phyloP scores from a whole-genome alignment of 2,797 vertebrate species.

The Eulemur rubriventer region DNA sequence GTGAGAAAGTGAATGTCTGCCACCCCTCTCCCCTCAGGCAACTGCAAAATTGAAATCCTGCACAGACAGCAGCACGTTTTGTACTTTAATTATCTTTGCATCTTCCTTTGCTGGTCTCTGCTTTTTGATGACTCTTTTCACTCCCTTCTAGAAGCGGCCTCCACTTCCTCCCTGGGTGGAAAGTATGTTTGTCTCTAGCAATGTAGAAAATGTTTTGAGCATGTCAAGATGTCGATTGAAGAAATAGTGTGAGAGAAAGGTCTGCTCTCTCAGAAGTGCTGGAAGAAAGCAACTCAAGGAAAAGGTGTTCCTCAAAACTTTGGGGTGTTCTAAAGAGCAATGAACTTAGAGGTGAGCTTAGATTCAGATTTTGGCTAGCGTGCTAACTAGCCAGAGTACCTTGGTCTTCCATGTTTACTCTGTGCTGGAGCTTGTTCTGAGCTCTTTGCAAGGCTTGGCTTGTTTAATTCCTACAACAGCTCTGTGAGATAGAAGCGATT shows the following conservation, averaged over 20 bases:
- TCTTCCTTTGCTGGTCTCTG: constrained; percentile 80
- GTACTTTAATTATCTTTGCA: constrained; percentile 86
- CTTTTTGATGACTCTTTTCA: constrained; percentile 80
- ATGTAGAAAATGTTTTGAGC: constrained; percentile 75
- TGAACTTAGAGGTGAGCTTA: background rate
- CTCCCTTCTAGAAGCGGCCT: constrained; percentile 74
- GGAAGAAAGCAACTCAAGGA: background rate
- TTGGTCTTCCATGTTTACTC: background rate
- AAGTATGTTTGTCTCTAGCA: constrained; percentile 78
- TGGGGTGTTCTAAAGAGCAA: background rate
- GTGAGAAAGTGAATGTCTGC: constrained; percentile 81
- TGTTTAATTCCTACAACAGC: background rate
- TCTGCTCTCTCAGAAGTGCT: constrained; percentile 74
- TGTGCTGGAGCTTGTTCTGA: background rate
- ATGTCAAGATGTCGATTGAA: constrained; percentile 70
- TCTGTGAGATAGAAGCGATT: background rate
- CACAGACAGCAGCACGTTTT: constrained; percentile 75
- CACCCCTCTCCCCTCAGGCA: constrained; percentile 81
- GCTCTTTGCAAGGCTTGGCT: background rate
- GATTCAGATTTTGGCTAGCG: background rate
- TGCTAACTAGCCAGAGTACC: background rate
- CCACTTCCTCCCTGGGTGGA: constrained; percentile 72
- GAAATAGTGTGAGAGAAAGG: constrained; percentile 75
- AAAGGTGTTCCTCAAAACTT: background rate
- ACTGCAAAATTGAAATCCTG: constrained; percentile 83